These are phyloP conservation scores for Ictalurus punctatus DNA, from an alignment of 2,113 vertebrate genomes.

Conservation along the genomic window DNA sequence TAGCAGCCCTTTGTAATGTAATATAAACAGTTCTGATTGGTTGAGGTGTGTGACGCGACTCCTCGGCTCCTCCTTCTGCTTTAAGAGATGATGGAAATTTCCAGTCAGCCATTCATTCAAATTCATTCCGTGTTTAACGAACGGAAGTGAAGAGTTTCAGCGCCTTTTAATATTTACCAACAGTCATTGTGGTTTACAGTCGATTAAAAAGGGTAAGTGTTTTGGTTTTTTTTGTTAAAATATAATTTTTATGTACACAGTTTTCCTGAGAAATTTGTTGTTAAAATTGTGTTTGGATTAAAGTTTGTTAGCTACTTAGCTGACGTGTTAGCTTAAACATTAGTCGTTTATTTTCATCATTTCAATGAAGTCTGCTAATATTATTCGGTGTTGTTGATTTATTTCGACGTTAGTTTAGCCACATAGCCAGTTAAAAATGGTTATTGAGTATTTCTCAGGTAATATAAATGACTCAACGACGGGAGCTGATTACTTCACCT, in stretches of 20 bases:
- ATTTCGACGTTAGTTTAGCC: not conserved
- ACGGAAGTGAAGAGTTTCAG: not conserved
- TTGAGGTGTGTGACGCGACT: fast-evolving
- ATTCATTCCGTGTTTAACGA: fast-evolving
- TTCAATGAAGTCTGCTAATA: too few relatives aligned
- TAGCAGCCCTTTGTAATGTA: not conserved
- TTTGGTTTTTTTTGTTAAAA: not conserved
- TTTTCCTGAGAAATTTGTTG: not conserved
- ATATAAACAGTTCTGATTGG: slow-evolving; percentile 21
- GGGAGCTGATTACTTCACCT: not conserved
- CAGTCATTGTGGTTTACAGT: not conserved
- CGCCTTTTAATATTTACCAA: not conserved
- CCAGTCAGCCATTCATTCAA: slow-evolving; percentile 52
- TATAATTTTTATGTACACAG: too few relatives aligned
- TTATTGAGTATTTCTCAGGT: not conserved
- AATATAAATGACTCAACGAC: not conserved
- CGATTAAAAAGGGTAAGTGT: not conserved
- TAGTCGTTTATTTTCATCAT: not conserved
- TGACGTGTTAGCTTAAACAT: not conserved
- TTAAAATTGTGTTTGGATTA: not conserved
- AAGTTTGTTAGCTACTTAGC: not conserved
- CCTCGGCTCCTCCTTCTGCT: not conserved
- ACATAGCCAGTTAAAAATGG: not conserved
- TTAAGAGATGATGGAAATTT: slow-evolving; percentile 70
- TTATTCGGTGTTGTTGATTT: not conserved